These are phyloP conservation scores for Macrobrachium nipponense DNA, from an alignment of 1,140 invertebrate species.

Conservation along the genomic window DNA sequence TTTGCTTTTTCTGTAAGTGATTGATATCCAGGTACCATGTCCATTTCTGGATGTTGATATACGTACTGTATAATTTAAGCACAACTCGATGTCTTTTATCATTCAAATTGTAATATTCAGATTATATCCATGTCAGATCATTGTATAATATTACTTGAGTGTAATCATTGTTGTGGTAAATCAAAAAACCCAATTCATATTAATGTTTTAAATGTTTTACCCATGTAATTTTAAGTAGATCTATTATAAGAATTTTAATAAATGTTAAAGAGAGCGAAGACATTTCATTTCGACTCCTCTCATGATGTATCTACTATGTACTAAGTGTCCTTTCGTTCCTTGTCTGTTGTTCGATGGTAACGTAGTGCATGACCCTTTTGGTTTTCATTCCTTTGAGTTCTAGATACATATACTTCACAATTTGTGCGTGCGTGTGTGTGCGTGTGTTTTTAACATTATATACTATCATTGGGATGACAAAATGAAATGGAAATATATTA, in stretches of 20 bases:
- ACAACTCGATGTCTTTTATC: too few relatives aligned
- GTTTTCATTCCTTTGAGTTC: too few relatives aligned
- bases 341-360: not conserved
- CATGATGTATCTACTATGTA: slow-evolving; percentile 56
- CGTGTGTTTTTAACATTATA: too few relatives aligned
- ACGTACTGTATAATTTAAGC: too few relatives aligned
- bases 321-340: not conserved
- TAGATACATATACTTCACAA: too few relatives aligned
- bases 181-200: slow-evolving; percentile 32
- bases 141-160: slow-evolving; percentile 24
- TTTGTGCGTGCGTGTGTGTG: too few relatives aligned
- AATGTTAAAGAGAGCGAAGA: slow-evolving; percentile 54
- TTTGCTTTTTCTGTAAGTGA: too few relatives aligned
- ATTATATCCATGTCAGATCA: not conserved
- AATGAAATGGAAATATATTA: too few relatives aligned
- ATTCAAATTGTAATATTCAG: too few relatives aligned
- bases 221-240: slow-evolving; percentile 58
- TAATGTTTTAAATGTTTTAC: slow-evolving; percentile 54
- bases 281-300: slow-evolving; percentile 23
- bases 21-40: not conserved
- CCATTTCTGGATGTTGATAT: too few relatives aligned
- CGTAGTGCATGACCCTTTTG: slow-evolving; percentile 31
- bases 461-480: too few relatives aligned
- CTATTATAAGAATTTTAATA: slow-evolving; percentile 58
- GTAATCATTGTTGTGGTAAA: slow-evolving; percentile 47